A percentile compares a stretch with the other conserved stretches of the same genome.
These are phyloP conservation scores for Pampus argenteus DNA, from an alignment of 2,797 vertebrate species.

Conservation along the genomic window DNA sequence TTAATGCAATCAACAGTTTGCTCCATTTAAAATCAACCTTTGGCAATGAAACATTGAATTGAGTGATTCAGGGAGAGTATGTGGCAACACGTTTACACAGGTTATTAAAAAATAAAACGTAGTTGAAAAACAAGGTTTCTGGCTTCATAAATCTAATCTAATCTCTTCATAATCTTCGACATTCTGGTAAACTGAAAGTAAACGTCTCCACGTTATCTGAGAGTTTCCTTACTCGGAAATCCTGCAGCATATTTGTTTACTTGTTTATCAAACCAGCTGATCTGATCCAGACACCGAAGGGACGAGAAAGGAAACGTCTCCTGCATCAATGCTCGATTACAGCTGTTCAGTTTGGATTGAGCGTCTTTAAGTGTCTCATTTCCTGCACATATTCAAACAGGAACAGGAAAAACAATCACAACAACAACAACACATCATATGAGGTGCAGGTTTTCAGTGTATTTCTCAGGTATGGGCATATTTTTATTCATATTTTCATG, in stretches of 20 bases:
- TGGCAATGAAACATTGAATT: not conserved
- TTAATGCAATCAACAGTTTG: too few relatives aligned
- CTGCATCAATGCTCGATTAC: constrained; percentile 18
- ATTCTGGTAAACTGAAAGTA: not conserved
- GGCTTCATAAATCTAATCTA: too few relatives aligned
- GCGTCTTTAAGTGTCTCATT: not conserved
- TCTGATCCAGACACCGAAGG: constrained; percentile 42
- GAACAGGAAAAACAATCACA: not conserved
- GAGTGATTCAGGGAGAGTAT: too few relatives aligned
- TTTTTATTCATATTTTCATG: not conserved
- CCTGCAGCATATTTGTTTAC: not conserved
- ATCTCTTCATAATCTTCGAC: too few relatives aligned
- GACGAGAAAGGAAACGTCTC: constrained; percentile 50
- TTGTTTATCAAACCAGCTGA: constrained; percentile 33
- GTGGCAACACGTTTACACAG: too few relatives aligned
- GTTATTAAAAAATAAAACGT: too few relatives aligned
- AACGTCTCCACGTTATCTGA: not conserved
- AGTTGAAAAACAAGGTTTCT: too few relatives aligned
- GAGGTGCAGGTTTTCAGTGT: too few relatives aligned
- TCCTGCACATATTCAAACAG: constrained; percentile 14
- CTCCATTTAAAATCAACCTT: not conserved
- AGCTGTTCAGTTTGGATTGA: constrained; percentile 6
- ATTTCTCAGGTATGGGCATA: too few relatives aligned
- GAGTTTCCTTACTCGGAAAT: constrained; percentile 1
- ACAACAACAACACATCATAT: not conserved